These are phyloP conservation scores for Harpalus rubripes DNA, from an alignment of 2,888 invertebrate genomes.

Conservation along the genomic window DNA sequence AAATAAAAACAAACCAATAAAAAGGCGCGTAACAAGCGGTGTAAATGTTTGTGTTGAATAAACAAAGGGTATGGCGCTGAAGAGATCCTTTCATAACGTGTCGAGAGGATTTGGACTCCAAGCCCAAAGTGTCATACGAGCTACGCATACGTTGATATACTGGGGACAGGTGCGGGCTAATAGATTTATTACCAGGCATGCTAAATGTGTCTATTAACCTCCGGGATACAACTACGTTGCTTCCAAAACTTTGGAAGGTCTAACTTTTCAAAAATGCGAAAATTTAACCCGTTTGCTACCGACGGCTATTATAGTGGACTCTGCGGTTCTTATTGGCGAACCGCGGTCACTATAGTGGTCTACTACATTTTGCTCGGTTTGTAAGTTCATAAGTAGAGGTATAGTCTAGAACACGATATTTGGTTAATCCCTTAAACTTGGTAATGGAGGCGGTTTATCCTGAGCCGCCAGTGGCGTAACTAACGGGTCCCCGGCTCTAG, in stretches of 20 bases:
- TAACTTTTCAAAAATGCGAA: background rate
- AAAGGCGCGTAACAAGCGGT: constrained; percentile 27
- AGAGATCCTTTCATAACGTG: constrained; percentile 33
- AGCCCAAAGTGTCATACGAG: constrained; percentile 51
- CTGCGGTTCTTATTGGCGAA: too few relatives aligned
- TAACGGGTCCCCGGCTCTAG: too few relatives aligned
- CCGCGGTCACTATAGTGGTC: too few relatives aligned
- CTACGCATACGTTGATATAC: constrained; percentile 55
- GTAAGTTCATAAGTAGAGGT: too few relatives aligned
- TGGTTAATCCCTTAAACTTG: too few relatives aligned
- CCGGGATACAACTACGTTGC: constrained; percentile 22
- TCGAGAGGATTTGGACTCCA: constrained; percentile 21
- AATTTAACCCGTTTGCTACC: too few relatives aligned
- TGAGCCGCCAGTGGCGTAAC: too few relatives aligned
- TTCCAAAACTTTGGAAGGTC: background rate
- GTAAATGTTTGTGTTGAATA: constrained; percentile 46
- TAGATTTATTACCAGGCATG: constrained; percentile 66
- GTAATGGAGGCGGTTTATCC: too few relatives aligned
- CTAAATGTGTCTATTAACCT: constrained; percentile 68
- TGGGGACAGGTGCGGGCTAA: constrained; percentile 64
- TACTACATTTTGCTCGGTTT: too few relatives aligned
- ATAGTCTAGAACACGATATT: too few relatives aligned
- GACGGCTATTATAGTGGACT: too few relatives aligned
- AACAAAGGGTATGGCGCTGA: constrained; percentile 33
- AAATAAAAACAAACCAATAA: constrained; percentile 46